phyloP scores from a whole-genome alignment of 2,797 vertebrate genomes.

The Smutsia temminckii region DNA sequence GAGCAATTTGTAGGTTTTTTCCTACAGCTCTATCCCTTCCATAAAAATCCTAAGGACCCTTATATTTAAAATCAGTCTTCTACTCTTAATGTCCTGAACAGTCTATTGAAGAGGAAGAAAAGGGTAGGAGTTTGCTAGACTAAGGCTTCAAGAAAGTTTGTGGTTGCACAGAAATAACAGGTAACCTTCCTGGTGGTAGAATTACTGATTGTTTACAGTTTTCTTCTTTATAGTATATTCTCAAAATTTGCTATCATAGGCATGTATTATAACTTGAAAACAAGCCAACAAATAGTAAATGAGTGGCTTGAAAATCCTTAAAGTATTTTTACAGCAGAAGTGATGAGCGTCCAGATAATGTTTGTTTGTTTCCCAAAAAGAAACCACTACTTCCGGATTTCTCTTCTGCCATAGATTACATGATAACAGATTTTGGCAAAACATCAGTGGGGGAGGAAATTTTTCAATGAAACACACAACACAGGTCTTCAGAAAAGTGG shows the following conservation, averaged over 20 bases:
- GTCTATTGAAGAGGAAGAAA: not conserved
- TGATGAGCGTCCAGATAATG: not conserved
- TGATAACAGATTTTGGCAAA: conserved; percentile 46
- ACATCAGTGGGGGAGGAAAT: not conserved
- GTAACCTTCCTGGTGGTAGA: conserved; percentile 21
- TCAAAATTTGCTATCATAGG: conserved; percentile 11
- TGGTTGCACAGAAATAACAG: conserved; percentile 51
- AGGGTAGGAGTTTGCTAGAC: conserved; percentile 21
- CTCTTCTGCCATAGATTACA: conserved; percentile 36
- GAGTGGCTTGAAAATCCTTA: not conserved
- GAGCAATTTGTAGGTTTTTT: conserved; percentile 81
- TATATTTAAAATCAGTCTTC: conserved; percentile 54
- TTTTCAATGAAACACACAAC: conserved; percentile 46
- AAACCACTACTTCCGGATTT: conserved; percentile 57
- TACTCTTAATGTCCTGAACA: conserved; percentile 17
- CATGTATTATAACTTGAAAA: conserved; percentile 15
- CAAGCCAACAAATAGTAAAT: not conserved
- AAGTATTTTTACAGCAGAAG: conserved; percentile 25
- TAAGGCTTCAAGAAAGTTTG: conserved; percentile 53
- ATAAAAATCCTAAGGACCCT: conserved; percentile 59
- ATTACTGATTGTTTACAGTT: conserved; percentile 37
- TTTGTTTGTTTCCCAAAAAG: conserved; percentile 63
- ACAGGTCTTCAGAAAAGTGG: conserved; percentile 17
- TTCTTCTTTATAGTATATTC: conserved; percentile 45
- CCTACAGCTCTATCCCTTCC: conserved; percentile 76